A percentile compares a stretch with the other conserved stretches of the same genome.
phyloP scores from a whole-genome alignment of 2,113 vertebrate species.

The Dolichotis patagonum region DNA sequence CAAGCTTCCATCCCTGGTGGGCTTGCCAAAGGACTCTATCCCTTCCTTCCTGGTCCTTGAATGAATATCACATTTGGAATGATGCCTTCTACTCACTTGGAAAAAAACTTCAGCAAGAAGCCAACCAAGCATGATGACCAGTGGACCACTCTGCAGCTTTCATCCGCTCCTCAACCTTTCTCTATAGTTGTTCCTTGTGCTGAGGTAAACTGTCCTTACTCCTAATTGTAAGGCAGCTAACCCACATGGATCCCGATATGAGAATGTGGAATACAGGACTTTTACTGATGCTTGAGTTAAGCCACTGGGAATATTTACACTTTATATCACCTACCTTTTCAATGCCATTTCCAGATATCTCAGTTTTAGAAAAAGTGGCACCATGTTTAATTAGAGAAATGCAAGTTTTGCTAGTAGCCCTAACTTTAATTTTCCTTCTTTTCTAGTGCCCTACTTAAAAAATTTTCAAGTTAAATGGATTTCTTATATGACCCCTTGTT shows the following conservation, averaged over 20 bases:
- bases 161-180: background rate
- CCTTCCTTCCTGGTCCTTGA: no score
- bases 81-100: background rate
- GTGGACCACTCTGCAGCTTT: no score
- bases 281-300: background rate
- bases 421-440: background rate
- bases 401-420: background rate
- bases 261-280: background rate
- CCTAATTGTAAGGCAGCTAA: background rate
- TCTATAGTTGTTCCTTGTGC: background rate
- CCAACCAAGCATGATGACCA: no score
- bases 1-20: no score
- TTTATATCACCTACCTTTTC: background rate
- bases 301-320: background rate
- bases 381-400: background rate
- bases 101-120: background rate
- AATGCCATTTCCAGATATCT: background rate
- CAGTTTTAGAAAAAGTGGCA: background rate
- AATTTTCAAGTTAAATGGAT: background rate
- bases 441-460: background rate
- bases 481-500: background rate
- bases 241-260: background rate
- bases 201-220: background rate
- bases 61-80: background rate
- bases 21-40: background rate